Evolutionary conservation across 1,140 invertebrate genomes (phyloP).

Genomic region (Geopemphigus sp.): DNA sequence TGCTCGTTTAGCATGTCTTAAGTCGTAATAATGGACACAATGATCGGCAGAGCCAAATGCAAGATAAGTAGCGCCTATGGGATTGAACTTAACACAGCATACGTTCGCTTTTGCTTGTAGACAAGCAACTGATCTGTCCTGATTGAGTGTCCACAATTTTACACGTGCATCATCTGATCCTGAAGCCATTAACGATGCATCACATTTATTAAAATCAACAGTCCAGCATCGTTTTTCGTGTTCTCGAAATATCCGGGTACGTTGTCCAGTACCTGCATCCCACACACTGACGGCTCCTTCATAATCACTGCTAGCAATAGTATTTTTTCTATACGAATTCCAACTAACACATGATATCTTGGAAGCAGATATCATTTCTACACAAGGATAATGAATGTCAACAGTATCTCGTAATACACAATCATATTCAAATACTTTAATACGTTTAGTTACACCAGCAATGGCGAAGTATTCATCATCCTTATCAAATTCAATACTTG

Average conservation of each 20-base stretch:
- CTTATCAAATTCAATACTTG: slow-evolving; percentile 95
- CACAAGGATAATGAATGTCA: slow-evolving; percentile 88
- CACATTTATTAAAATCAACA: slow-evolving; percentile 92
- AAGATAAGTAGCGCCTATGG: slow-evolving; percentile 77
- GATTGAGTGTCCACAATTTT: slow-evolving; percentile 88
- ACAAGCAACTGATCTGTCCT: slow-evolving; percentile 81
- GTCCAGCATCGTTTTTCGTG: slow-evolving; percentile 97
- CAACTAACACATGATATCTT: slow-evolving; percentile 95
- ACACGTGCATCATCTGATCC: slow-evolving; percentile 94
- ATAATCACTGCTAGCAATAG: slow-evolving; percentile 91
- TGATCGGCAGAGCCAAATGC: slow-evolving; percentile 96
- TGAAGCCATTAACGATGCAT: slow-evolving; percentile 86
- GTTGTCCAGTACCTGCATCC: slow-evolving; percentile 82
- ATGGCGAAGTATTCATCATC: slow-evolving; percentile 96
- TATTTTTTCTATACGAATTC: slow-evolving; percentile 89
- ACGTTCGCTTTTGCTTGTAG: slow-evolving; percentile 91
- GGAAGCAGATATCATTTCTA: slow-evolving; percentile 89
- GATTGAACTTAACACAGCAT: slow-evolving; percentile 96
- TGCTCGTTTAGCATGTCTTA: slow-evolving; percentile 80
- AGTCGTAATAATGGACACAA: slow-evolving; percentile 95
- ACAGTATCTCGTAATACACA: slow-evolving; percentile 77
- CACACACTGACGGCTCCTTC: slow-evolving; percentile 91
- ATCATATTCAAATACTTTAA: slow-evolving; percentile 91
- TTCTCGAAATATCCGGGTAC: slow-evolving; percentile 76
- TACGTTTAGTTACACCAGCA: slow-evolving; percentile 92